Conservation (phyloP, 2,113 vertebrate genomes). For the Ochotona curzoniae region DNA sequence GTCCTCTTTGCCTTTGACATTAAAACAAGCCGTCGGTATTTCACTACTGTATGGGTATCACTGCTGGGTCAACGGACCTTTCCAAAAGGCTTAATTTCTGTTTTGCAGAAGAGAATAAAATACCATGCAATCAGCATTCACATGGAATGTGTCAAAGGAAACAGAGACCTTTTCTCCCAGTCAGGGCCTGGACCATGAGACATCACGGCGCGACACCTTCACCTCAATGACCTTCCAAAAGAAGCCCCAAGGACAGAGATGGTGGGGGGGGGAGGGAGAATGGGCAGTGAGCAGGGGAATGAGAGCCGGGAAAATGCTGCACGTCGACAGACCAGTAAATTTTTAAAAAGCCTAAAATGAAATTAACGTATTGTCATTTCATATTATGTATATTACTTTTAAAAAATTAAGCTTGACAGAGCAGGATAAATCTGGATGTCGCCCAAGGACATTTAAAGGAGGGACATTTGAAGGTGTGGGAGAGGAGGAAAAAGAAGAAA, state of each 20-base stretch:
- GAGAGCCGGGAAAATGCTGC: conserved; percentile 68
- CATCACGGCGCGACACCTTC: conserved; percentile 11
- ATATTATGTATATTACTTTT: conserved; percentile 78
- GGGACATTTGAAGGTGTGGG: neutral
- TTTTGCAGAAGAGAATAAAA: conserved; percentile 76
- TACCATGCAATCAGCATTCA: conserved; percentile 64
- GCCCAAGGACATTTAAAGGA: conserved; percentile 47
- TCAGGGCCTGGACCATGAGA: neutral
- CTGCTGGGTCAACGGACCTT: conserved; percentile 78
- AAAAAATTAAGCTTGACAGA: conserved; percentile 81
- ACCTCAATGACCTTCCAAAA: conserved; percentile 53
- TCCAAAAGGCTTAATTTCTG: conserved; percentile 75
- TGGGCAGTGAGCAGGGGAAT: neutral
- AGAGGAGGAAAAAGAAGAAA: too few species aligned
- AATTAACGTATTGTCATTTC: conserved; percentile 79
- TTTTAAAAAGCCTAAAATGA: conserved; percentile 80
- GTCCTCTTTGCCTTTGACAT: conserved; percentile 75
- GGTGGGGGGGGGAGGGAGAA: neutral
- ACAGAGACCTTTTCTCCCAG: conserved; percentile 56
- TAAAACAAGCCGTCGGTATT: conserved; percentile 68
- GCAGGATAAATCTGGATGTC: conserved; percentile 77
- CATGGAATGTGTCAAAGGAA: conserved; percentile 57
- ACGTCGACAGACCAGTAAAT: conserved; percentile 73
- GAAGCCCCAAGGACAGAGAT: conserved; percentile 39
- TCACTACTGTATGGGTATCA: conserved; percentile 34